Evolutionary conservation across 2,888 invertebrate species (phyloP), one percentile per base, ranked within the genome.

Genomic region (Rugalucina vietnamica): DNA sequence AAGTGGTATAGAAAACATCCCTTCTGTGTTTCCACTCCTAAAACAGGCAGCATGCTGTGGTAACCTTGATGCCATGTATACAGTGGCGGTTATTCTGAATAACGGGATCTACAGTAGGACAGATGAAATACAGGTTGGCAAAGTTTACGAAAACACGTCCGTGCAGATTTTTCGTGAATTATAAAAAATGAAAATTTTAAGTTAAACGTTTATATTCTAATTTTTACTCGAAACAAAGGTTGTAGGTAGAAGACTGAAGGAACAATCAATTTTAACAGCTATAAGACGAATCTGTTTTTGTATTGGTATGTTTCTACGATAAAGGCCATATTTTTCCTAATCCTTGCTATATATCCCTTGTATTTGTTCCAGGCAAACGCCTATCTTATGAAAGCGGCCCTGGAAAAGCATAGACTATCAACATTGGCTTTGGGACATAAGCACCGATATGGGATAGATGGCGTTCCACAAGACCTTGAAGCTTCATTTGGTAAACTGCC

Each of bases 311-410:
- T n/a, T n/a, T n/a, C n/a, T n/a, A n/a, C n/a, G n/a, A n/a, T n/a
- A n/a, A n/a, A n/a, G n/a, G n/a, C n/a, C n/a, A n/a, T n/a, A n/a
- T n/a, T n/a, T n/a, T n/a, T n/a, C n/a, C n/a, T n/a, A n/a, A n/a
- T n/a, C n/a, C n/a, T n/a, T n/a, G n/a, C n/a, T n/a, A n/a, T n/a
- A n/a, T n/a, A n/a, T n/a, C n/a, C n/a, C n/a, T n/a, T n/a, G n/a
- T n/a, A n/a, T n/a, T n/a, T n/a, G n/a, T n/a, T n/a, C n/a, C n/a
- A 94, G 94, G 88, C 92, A 27, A 91, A 93, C 60, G 92, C 92
- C 0, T 93, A 91, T 75, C 87, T 94, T 24, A 92, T 94, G 92
- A 73, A 90, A 70, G 93, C 92, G 24, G 90, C 92, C 3, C 43
- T 93, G 71, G 90, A 92, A 10, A 86, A 87, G 29, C 93, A 95